Evolutionary conservation across 2,113 vertebrate genomes (phyloP), one percentile per base, ranked within the genome.

Genomic region (Microcebus murinus): DNA sequence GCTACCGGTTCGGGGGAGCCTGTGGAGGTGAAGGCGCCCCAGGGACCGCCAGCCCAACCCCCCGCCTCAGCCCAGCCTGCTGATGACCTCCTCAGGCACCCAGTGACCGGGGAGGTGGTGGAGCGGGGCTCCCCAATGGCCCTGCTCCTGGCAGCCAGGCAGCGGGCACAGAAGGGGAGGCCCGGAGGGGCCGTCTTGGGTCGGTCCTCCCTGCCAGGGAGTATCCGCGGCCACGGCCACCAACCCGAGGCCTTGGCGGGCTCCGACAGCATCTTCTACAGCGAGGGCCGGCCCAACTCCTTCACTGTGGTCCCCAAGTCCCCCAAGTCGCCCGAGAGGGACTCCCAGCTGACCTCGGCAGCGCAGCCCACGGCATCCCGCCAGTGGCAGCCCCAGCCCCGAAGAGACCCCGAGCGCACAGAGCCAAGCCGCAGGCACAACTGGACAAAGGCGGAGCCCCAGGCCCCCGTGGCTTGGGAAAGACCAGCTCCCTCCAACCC

Each of bases 111-210:
- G 76, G 99, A 98, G 93, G 97, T 96, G 5, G 98, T 98, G 92
- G 98, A 98, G 61, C 83, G 20, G 4, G 98, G 99, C 0, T 99
- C 99, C 27, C 99, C 99, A 0, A 98, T 99, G 98, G 99, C 99
- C 7, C 99, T 99, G 90, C 98, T 99, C 39, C 98, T 99, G 95
- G 99, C 99, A 0, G 99, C 99, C 80, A 99, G 99, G 95, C 98
- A 99, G 98, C 98, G 99, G 9, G 99, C 99, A 0, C 99, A 99
- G 96, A 98, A 99, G 12, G 98, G 97, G 86, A 65, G 97, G 10
- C 36, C 94, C 1, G 93, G 95, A 5, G 93, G 87, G 14, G 0
- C 61, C 1, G 76, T 67, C 17, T n/a, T 70, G 55, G 95, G 95
- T 1, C 68, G 61, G n/a, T 90, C 94, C 80, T 98, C 96, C 48